phyloP scores from a whole-genome alignment of 1,140 invertebrate genomes.

The Lithobius niger region DNA sequence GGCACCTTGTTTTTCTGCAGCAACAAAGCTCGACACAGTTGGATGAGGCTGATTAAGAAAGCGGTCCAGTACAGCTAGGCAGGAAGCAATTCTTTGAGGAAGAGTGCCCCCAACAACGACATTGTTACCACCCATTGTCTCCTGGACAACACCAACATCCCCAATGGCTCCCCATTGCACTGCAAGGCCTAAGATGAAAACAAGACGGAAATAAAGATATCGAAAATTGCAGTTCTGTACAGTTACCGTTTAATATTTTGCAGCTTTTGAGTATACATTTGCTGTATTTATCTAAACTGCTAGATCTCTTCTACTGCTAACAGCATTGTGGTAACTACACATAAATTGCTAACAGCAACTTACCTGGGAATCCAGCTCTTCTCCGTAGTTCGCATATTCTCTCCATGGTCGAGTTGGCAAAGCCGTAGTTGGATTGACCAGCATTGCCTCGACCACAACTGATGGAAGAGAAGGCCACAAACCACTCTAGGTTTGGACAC shows the following conservation, averaged over 20 bases:
- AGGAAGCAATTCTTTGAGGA: constrained; percentile 6
- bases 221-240: background rate
- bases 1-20: too few species aligned
- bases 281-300: too few species aligned
- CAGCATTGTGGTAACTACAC: too few species aligned
- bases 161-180: constrained; percentile 57
- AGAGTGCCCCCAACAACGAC: background rate
- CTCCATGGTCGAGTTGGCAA: constrained; percentile 94
- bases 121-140: background rate
- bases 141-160: constrained; percentile 41
- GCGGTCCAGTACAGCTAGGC: background rate
- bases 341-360: background rate
- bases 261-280: too few species aligned
- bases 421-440: constrained; percentile 89
- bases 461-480: constrained; percentile 87
- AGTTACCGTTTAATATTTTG: too few species aligned
- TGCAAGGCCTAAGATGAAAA: constrained; percentile 19
- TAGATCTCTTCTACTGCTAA: too few species aligned
- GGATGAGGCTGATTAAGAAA: background rate
- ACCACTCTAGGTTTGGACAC: constrained; percentile 71
- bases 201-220: background rate
- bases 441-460: constrained; percentile 87
- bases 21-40: background rate
- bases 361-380: constrained; percentile 52
- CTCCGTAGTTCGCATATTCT: constrained; percentile 75